phyloP scores from a whole-genome alignment of 2,888 invertebrate genomes.

The Mycalesis mineus region DNA sequence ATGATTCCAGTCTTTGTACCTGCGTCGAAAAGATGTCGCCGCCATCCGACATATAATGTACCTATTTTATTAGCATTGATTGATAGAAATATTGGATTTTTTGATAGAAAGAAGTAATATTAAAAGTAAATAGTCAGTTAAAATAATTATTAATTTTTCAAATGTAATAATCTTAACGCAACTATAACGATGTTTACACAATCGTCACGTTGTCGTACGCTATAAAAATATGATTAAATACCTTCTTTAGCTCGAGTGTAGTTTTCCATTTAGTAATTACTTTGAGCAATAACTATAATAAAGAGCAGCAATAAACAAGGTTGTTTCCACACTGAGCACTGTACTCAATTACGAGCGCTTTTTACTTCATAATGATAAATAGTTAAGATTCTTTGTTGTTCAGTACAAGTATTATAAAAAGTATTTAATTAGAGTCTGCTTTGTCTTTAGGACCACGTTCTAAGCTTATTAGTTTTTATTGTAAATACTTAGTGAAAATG shows the following conservation, averaged over 20 bases:
- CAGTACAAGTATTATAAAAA: neutral
- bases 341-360: neutral
- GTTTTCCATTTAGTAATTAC: constrained; percentile 17
- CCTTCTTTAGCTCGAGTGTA: constrained; percentile 11
- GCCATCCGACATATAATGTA: no score
- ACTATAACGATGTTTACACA: neutral
- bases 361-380: neutral
- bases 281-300: constrained; percentile 13
- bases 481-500: no score
- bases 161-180: neutral
- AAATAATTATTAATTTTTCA: no score
- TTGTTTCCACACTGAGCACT: constrained; percentile 1
- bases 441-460: no score
- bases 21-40: no score
- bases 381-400: neutral
- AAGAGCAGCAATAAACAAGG: constrained; percentile 7
- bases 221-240: neutral
- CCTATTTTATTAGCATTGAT: no score
- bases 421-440: no score
- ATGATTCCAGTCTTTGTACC: no score
- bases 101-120: neutral
- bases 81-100: neutral
- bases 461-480: no score
- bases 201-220: neutral
- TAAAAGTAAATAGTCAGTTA: no score